Evolutionary conservation across 64 coral and sea anemone genomes (phyloP).

Genomic region (Trachythela sp.): DNA sequence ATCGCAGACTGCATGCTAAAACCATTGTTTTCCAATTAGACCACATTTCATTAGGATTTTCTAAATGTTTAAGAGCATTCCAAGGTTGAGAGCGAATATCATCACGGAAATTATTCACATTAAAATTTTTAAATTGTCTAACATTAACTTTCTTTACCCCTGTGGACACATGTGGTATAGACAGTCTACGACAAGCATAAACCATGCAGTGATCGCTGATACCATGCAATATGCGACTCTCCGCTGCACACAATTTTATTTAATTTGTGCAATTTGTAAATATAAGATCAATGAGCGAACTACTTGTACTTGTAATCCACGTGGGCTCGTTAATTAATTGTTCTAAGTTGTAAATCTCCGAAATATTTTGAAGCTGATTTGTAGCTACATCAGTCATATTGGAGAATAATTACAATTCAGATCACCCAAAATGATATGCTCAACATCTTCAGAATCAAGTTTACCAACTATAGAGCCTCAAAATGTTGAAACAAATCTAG

Average conservation of each 20-base stretch:
- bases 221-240: neutral
- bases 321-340: slow-evolving; percentile 32
- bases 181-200: slow-evolving; percentile 49
- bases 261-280: neutral
- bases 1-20: slow-evolving; percentile 45
- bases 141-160: slow-evolving; percentile 11
- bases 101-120: slow-evolving; percentile 17
- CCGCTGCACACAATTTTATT: neutral
- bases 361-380: too few relatives aligned
- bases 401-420: too few relatives aligned
- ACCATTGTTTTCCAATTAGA: slow-evolving; percentile 56
- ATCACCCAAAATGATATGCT: too few relatives aligned
- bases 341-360: too few relatives aligned
- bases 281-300: neutral
- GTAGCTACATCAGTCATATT: too few relatives aligned
- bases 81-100: slow-evolving; percentile 37
- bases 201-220: slow-evolving; percentile 46
- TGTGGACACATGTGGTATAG: neutral
- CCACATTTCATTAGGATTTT: slow-evolving; percentile 63
- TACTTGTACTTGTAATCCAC: neutral
- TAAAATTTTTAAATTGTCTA: slow-evolving; percentile 60
- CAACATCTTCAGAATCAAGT: too few relatives aligned
- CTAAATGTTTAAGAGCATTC: slow-evolving; percentile 16
- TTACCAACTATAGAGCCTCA: too few relatives aligned
- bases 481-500: too few relatives aligned